phyloP scores from a whole-genome alignment of 1,140 invertebrate species.

The fruit fly (Drosophila melanogaster) region DNA sequence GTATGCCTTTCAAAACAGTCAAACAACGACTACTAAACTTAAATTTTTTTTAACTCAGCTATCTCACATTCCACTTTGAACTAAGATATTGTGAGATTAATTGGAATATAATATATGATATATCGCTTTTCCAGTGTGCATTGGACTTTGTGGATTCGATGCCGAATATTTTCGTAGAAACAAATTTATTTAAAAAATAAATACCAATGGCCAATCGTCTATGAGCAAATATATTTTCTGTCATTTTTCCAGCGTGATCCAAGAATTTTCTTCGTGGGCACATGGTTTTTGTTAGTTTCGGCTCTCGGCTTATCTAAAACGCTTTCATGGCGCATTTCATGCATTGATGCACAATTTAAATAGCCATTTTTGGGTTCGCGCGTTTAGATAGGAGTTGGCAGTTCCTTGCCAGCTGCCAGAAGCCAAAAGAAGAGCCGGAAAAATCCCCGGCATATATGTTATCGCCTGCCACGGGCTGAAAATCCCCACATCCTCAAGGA shows the following conservation, averaged over 20 bases:
- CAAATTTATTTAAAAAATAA: no score
- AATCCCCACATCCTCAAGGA: slow-evolving; percentile 26
- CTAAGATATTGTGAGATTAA: no score
- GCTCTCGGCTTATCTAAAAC: slow-evolving; percentile 66
- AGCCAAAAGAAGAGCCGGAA: slow-evolving; percentile 23
- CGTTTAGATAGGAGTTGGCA: slow-evolving; percentile 53
- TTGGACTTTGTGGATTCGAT: no score
- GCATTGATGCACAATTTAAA: slow-evolving; percentile 78
- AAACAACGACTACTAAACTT: no score
- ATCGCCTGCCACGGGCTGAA: slow-evolving; percentile 37
- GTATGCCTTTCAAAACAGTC: no score
- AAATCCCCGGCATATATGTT: slow-evolving; percentile 57
- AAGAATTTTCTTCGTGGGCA: slow-evolving; percentile 12
- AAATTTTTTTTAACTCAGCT: no score
- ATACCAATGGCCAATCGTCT: no score
- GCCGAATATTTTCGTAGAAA: no score
- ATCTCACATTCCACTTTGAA: no score
- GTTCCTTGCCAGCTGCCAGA: slow-evolving; percentile 31
- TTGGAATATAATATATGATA: no score
- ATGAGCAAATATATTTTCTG: no score
- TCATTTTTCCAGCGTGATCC: slow-evolving; percentile 7
- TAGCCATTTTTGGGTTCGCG: slow-evolving; percentile 60
- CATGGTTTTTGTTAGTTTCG: slow-evolving; percentile 67
- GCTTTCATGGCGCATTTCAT: slow-evolving; percentile 75
- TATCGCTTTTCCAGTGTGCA: no score